Evolutionary conservation across 2,113 vertebrate genomes (phyloP).

Genomic region (Pterocles orientalis): DNA sequence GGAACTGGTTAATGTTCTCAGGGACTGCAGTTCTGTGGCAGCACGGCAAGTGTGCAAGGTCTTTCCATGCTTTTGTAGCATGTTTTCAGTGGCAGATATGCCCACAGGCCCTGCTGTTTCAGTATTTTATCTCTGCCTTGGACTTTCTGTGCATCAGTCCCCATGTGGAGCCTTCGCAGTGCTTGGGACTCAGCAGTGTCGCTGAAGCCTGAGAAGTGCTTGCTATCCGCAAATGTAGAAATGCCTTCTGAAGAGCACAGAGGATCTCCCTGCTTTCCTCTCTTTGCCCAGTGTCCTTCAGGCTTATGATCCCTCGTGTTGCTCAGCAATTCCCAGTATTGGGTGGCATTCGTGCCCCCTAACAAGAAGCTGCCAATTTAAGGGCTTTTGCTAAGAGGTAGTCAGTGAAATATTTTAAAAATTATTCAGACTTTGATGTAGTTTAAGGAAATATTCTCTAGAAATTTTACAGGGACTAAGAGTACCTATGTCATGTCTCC

Average conservation of each 20-base stretch:
- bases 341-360: not conserved
- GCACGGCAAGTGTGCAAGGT: not conserved
- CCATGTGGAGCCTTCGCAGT: rapidly evolving
- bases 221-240: rapidly evolving
- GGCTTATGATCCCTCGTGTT: not conserved
- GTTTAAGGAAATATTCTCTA: constrained; percentile 7
- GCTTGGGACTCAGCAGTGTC: rapidly evolving
- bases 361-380: not conserved
- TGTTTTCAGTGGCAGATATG: rapidly evolving
- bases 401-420: not conserved
- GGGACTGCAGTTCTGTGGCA: not conserved
- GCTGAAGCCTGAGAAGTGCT: not conserved
- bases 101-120: not conserved
- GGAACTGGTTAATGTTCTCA: not conserved
- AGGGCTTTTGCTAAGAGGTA: not conserved
- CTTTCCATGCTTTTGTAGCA: not conserved
- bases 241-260: not conserved
- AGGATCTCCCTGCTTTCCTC: rapidly evolving
- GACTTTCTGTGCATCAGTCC: not conserved
- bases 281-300: not conserved
- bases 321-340: not conserved
- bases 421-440: not conserved
- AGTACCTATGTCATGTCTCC: not conserved
- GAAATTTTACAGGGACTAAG: not conserved
- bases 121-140: not conserved